A percentile compares a stretch with the other conserved stretches of the same genome.
Conservation (phyloP, 1,140 invertebrate species). For the Polypedilum pembai region DNA sequence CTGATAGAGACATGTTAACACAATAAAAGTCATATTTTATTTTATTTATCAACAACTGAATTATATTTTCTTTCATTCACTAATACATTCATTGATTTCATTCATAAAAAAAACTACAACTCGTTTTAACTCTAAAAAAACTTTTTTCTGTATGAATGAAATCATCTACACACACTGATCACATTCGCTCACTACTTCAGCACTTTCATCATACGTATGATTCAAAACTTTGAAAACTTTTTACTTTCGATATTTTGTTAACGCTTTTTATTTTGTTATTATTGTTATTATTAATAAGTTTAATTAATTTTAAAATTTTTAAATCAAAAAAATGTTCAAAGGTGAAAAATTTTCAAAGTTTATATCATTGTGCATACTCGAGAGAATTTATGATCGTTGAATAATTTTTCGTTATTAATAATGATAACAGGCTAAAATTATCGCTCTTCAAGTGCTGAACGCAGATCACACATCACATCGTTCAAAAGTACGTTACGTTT, state of each 20-base stretch:
- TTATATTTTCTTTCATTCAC: neutral
- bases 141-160: neutral
- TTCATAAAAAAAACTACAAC: constrained; percentile 6
- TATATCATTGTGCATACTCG: no score
- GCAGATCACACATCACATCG: neutral
- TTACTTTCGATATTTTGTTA: no score
- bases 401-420: no score
- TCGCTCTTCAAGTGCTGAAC: neutral
- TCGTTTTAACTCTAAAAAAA: constrained; percentile 13
- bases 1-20: constrained; percentile 12
- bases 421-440: no score
- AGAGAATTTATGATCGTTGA: no score
- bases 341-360: no score
- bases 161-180: constrained; percentile 16
- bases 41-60: neutral
- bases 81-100: neutral
- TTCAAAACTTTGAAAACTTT: no score
- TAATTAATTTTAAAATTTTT: no score
- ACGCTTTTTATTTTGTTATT: no score
- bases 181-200: neutral
- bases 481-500: constrained; percentile 12
- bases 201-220: neutral
- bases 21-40: constrained; percentile 20
- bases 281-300: no score
- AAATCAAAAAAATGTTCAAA: no score